Percentiles rank a stretch among this genome's conserved stretches.
Conservation (phyloP, 2,113 vertebrate species). For the Bos taurus region DNA sequence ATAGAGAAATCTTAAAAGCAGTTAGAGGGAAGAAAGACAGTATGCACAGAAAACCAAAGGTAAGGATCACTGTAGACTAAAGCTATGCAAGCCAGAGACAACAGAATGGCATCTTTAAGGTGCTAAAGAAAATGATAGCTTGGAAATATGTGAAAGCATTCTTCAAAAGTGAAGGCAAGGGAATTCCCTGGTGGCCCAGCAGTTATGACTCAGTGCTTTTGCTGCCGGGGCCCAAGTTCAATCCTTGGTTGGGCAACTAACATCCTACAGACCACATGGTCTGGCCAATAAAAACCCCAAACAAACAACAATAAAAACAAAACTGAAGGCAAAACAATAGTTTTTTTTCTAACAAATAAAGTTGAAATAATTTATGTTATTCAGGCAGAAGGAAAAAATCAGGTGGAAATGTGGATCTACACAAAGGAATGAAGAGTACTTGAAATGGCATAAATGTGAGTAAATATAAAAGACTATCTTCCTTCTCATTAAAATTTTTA, state of each 20-base stretch:
- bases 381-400: neutral
- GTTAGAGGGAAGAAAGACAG: neutral
- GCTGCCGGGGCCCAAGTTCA: neutral
- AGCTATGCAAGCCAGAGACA: neutral
- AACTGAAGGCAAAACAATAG: neutral
- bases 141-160: neutral
- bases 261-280: neutral
- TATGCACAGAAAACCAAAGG: neutral
- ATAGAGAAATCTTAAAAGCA: neutral
- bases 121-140: neutral
- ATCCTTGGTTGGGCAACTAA: neutral
- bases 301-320: neutral
- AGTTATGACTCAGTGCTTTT: neutral
- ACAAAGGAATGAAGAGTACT: neutral
- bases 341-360: neutral
- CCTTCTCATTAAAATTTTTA: neutral
- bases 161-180: neutral
- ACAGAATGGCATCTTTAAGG: neutral
- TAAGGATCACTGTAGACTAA: neutral
- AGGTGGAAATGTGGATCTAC: neutral
- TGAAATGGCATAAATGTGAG: neutral
- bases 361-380: neutral
- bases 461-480: neutral
- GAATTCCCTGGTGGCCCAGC: neutral
- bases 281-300: neutral